Conservation (phyloP, 2,888 invertebrate species). For the Patella pellucida region DNA sequence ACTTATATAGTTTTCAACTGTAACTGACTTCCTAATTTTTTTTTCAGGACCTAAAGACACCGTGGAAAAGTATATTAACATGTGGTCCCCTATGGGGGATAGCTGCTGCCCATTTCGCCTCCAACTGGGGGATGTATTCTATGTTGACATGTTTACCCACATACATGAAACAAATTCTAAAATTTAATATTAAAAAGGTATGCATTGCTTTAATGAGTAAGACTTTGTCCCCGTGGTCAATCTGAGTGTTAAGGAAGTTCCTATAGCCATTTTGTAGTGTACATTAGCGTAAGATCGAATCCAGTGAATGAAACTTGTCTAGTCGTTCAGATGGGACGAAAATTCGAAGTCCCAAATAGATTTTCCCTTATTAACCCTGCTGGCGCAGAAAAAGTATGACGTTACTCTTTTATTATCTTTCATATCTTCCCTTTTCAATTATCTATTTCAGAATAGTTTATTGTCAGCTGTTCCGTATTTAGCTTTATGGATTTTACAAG, state of each 20-base stretch:
- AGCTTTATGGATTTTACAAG: slow-evolving; percentile 86
- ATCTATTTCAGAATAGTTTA: slow-evolving; percentile 80
- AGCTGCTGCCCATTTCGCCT: slow-evolving; percentile 68
- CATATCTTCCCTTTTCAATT: neutral
- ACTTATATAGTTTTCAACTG: no score
- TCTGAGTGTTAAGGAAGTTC: no score
- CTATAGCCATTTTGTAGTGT: no score
- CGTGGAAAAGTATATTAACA: slow-evolving; percentile 50
- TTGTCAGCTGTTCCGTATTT: slow-evolving; percentile 89
- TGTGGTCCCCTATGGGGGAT: slow-evolving; percentile 68
- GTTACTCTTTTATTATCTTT: no score
- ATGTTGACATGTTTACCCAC: slow-evolving; percentile 72
- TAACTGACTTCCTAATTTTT: no score
- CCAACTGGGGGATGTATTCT: slow-evolving; percentile 73
- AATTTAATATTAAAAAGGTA: slow-evolving; percentile 65
- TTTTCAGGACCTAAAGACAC: slow-evolving; percentile 30
- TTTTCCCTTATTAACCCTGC: no score
- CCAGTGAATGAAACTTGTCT: no score
- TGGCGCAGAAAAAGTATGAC: no score
- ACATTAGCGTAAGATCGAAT: no score
- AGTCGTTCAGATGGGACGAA: no score
- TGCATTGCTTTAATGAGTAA: neutral
- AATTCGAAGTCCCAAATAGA: no score
- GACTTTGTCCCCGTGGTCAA: no score
- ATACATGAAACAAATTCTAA: slow-evolving; percentile 70